Percentiles rank a stretch among this genome's conserved stretches.
Evolutionary conservation across 2,113 vertebrate genomes (phyloP).

Genomic region (Xyliphius kryptos): DNA sequence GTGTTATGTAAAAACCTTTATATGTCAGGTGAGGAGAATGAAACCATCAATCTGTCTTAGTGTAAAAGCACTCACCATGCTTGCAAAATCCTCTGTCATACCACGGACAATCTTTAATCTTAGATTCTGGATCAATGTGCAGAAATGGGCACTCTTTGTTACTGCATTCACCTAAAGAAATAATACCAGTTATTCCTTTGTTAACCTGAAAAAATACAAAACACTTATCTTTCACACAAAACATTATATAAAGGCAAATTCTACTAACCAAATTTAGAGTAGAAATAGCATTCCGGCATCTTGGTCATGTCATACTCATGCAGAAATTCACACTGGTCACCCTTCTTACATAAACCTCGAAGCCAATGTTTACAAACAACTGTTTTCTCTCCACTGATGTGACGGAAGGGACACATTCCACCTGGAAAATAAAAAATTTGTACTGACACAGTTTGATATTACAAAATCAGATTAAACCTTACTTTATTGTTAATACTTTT

Average conservation of each 20-base stretch:
- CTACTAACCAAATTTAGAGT: constrained; percentile 92
- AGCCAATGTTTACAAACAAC: constrained; percentile 99
- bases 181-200: too few species aligned
- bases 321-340: constrained; percentile 97
- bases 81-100: constrained; percentile 98
- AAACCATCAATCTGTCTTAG: too few species aligned
- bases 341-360: constrained; percentile 94
- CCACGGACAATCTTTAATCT: constrained; percentile 99
- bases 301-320: constrained; percentile 99
- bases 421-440: constrained; percentile 62
- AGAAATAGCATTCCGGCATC: constrained; percentile 99
- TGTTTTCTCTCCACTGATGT: constrained; percentile 97
- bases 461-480: too few species aligned
- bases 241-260: not conserved
- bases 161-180: constrained; percentile 96
- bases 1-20: too few species aligned
- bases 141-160: constrained; percentile 98
- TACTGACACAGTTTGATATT: too few species aligned
- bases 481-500: too few species aligned
- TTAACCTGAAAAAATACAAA: too few species aligned
- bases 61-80: constrained; percentile 92
- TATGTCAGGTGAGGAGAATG: too few species aligned
- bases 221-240: not conserved
- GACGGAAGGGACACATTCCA: constrained; percentile 95
- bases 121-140: constrained; percentile 97